Conservation (phyloP, 2,113 vertebrate species). For the Rhea americana region DNA sequence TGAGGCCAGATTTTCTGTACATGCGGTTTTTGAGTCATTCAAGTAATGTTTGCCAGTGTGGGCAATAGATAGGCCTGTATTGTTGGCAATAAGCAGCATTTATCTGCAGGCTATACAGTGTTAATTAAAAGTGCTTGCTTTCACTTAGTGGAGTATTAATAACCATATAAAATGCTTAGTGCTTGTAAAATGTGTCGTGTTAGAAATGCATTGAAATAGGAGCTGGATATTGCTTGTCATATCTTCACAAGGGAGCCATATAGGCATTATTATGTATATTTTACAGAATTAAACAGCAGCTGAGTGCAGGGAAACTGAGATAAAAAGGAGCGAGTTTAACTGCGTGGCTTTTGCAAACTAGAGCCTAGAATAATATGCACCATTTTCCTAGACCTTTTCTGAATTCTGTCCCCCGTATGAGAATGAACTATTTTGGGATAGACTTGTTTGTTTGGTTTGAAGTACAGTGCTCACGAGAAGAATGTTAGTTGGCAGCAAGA, state of each 20-base stretch:
- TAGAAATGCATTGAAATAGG: background rate
- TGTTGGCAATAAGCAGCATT: background rate
- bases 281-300: background rate
- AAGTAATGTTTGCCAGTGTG: background rate
- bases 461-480: background rate
- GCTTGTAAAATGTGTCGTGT: background rate
- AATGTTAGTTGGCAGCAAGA: background rate
- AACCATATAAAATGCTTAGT: background rate
- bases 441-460: background rate
- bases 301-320: background rate
- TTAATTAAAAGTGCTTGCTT: slow-evolving; percentile 40
- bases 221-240: background rate
- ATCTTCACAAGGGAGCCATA: background rate
- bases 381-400: background rate
- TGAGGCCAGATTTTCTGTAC: background rate
- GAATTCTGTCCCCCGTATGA: background rate
- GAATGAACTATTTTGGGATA: background rate
- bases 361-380: background rate
- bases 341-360: background rate
- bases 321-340: background rate
- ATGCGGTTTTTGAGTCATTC: background rate
- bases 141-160: background rate
- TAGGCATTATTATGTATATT: background rate
- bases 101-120: background rate
- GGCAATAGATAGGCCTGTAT: background rate